A percentile compares a stretch with the other conserved stretches of the same genome.
These are phyloP conservation scores for Brachionus koreanus DNA, from an alignment of 1,140 invertebrate species.

Conservation along the genomic window DNA sequence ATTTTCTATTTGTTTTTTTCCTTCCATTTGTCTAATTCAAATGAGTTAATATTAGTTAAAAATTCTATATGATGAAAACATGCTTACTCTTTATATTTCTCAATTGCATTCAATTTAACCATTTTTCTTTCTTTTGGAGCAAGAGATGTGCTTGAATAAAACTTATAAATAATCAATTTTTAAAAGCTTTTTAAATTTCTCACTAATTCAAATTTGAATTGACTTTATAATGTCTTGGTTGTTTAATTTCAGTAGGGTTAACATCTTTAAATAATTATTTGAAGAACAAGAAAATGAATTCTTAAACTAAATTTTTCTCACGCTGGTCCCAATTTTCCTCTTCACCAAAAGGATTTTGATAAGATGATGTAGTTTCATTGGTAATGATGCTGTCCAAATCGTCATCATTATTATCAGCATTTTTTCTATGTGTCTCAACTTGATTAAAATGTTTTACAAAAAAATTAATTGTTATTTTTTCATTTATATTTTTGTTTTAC, in stretches of 20 bases:
- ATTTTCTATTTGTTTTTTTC: not conserved
- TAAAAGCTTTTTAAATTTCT: not conserved
- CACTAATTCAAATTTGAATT: not conserved
- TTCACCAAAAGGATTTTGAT: constrained; percentile 13
- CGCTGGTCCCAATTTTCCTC: constrained; percentile 16
- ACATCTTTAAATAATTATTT: not conserved
- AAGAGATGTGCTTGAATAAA: not conserved
- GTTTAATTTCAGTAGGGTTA: not conserved
- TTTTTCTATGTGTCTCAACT: not conserved
- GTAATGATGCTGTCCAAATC: not conserved
- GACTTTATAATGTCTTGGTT: not conserved
- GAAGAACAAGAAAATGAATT: not conserved
- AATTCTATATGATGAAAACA: not conserved
- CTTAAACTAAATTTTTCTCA: not conserved
- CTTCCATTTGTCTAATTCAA: not conserved
- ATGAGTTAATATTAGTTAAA: not conserved
- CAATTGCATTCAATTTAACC: not conserved
- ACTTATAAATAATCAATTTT: not conserved
- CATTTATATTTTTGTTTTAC: not conserved
- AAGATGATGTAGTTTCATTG: not conserved
- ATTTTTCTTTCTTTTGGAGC: constrained; percentile 2
- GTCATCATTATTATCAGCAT: not conserved
- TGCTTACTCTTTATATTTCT: not conserved
- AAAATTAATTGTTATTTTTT: no score
- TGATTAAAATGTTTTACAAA: not conserved